Evolutionary conservation across 2,113 vertebrate species (phyloP).

Genomic region (Pogonocichla stellata): DNA sequence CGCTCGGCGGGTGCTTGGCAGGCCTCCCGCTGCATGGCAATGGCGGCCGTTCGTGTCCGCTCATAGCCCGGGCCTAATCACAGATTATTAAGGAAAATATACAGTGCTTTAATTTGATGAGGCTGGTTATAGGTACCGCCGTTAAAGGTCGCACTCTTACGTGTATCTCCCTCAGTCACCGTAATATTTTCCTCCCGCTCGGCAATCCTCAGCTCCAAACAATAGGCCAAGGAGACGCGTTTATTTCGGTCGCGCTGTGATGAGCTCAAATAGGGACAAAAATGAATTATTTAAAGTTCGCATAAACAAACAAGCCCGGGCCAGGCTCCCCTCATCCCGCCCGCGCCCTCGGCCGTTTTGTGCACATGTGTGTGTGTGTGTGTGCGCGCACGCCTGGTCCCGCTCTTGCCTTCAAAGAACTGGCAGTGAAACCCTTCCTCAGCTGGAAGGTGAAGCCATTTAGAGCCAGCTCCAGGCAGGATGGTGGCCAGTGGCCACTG

Average conservation of each 20-base stretch:
- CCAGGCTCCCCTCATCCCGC: conserved; percentile 46
- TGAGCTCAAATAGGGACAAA: conserved; percentile 75
- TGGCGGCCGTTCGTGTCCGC: conserved; percentile 91
- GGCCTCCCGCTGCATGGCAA: conserved; percentile 98
- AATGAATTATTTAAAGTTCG: conserved; percentile 81
- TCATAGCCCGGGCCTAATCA: conserved; percentile 97
- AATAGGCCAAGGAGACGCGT: conserved; percentile 92
- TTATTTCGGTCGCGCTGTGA: conserved; percentile 79
- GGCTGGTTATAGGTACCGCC: conserved; percentile 98
- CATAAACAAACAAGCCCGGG: conserved; percentile 75
- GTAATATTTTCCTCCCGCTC: conserved; percentile 77
- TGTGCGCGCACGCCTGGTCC: neutral
- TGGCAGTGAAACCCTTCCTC: neutral
- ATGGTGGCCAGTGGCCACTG: neutral
- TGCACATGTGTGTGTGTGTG: neutral
- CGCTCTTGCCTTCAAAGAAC: neutral
- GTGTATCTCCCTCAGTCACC: conserved; percentile 87
- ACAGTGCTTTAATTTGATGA: conserved; percentile 99
- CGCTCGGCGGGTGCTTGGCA: conserved; percentile 92
- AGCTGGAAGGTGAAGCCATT: neutral
- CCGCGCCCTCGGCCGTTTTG: neutral
- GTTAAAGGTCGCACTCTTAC: conserved; percentile 95
- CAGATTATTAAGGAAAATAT: conserved; percentile 99
- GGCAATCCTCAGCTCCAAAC: conserved; percentile 84
- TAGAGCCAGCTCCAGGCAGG: neutral